Base-by-base conservation (phyloP, 2,888 invertebrate genomes). In the Vanessa cardui region DNA sequence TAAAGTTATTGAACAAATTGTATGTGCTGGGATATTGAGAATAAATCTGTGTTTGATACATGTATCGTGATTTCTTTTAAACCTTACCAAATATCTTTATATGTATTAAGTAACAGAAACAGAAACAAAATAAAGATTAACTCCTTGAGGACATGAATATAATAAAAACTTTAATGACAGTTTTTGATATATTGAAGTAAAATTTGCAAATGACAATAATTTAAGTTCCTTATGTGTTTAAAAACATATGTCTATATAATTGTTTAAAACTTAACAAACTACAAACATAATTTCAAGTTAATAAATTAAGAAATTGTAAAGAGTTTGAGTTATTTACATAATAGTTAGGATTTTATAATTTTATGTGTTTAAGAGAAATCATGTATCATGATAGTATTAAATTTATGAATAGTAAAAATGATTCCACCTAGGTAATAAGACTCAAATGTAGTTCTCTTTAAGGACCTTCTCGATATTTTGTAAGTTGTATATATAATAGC, bases 401-500 rank as follows among this genome's bases (percentile, higher is more conserved):
- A 64, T 64, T 46, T 64, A 67, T 62, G 50, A 54, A 46, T 66
- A 65, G 56, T 52, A 76, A 76, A 84, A 84, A 85, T 87, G 80
- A 89, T 91, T 91, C 91, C 91, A 91, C 87, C 82, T 91, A 92
- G 89, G 66, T 81, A 71, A 76, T 90, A 92, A 90, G 91, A 87
- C 88, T 88, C 87, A 87, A 82, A 84, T 85, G 84, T 90, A 88
- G 85, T 83, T 86, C 80, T 80, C 82, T 75, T 66, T 89, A 88
- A 88, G 89, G 83, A 88, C 84, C 80, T 86, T 87, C 83, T 83
- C 75, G 79, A 77, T 84, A 79, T 78, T 79, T 77, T 85, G 50
- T 89, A 87, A 88, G 85, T 85, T 91, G 91, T 91, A 91, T 82
- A 91, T 90, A 89, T 78, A 74, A 82, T 87, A 89, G 87, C 78